A percentile compares a stretch with the other conserved stretches of the same genome.
phyloP scores from a whole-genome alignment of 1,140 invertebrate genomes.

The Leptestheria dahalacensis region DNA sequence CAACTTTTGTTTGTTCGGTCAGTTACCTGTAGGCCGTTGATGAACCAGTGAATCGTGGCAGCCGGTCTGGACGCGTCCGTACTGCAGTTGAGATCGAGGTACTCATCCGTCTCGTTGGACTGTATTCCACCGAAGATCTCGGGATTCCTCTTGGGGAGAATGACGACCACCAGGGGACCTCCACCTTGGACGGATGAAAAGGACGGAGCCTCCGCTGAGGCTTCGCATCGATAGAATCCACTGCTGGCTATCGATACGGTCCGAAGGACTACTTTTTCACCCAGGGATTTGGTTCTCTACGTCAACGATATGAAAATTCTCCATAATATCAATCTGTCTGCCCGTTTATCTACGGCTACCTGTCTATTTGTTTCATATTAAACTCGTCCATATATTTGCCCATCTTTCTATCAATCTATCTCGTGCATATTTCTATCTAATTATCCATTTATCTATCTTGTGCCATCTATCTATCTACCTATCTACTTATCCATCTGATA shows the following conservation, averaged over 20 bases:
- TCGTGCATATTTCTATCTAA: too few relatives aligned
- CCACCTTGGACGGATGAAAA: constrained; percentile 11
- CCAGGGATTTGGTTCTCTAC: constrained; percentile 3
- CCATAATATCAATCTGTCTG: not conserved
- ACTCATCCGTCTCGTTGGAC: not conserved
- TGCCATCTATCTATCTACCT: too few relatives aligned
- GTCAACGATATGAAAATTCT: not conserved
- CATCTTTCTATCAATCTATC: too few relatives aligned
- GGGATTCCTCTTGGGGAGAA: constrained; percentile 4
- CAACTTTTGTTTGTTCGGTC: too few relatives aligned
- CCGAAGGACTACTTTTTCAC: constrained; percentile 4
- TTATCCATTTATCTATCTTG: too few relatives aligned
- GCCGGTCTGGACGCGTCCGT: constrained; percentile 11
- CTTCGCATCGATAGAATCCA: constrained; percentile 14
- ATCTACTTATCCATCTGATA: too few relatives aligned
- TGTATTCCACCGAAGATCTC: constrained; percentile 6
- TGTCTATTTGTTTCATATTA: too few relatives aligned
- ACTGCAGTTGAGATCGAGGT: constrained; percentile 10
- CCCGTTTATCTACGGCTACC: too few relatives aligned
- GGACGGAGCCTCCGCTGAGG: constrained; percentile 4
- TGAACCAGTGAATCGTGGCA: constrained; percentile 10
- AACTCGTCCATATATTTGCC: too few relatives aligned
- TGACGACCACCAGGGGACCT: constrained; percentile 1
- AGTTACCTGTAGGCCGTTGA: constrained; percentile 11
- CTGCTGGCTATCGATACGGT: not conserved